Evolutionary conservation across 2,888 invertebrate genomes (phyloP), one percentile per base, ranked within the genome.

Genomic region (Hermaeophaga mercurialis): DNA sequence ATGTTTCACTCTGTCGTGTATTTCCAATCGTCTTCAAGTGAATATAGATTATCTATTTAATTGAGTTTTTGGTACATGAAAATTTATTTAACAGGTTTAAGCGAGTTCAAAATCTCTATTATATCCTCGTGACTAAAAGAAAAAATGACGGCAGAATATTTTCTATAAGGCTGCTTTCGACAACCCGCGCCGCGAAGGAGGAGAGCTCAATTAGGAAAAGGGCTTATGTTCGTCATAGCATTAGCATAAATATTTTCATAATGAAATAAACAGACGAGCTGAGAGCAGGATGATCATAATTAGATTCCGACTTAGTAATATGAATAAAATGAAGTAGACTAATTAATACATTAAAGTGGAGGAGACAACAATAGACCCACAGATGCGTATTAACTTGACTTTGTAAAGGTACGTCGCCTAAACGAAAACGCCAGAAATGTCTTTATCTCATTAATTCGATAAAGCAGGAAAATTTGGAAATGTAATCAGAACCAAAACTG

Each of bases 221-320:
- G 31, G 31, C 31, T 31, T 31, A 31, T 31, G 31, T 31, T 31
- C 31, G 5, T 31, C 31, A 31, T 11, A 31, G 12, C 31, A 31
- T 31, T 31, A 31, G 12, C 31, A 31, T 31, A 31, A 31, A 31
- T 31, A 31, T 11, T 31, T 31, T 31, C 31, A 31, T 31, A 31
- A 31, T 31, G 31, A 31, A 31, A 31, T 31, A 31, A 31, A 31
- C 31, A n/a, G 31, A 31, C 28, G 31, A 31, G 31, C n/a, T 31
- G 31, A 31, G 12, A 31, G 31, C 3, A 31, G 6, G 31, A 31
- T 31, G 31, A 31, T 31, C 31, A 11, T 31, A 31, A 31, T 31
- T 31, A 31, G 31, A 12, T 31, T 12, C 11, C 31, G 31, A 11
- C 31, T 31, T 31, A 31, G 11, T 11, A 31, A 31, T 11, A 31